Percentiles rank a stretch among this genome's conserved stretches.
Conservation (phyloP, 2,888 invertebrate species). For the Dolichopus griseipennis region DNA sequence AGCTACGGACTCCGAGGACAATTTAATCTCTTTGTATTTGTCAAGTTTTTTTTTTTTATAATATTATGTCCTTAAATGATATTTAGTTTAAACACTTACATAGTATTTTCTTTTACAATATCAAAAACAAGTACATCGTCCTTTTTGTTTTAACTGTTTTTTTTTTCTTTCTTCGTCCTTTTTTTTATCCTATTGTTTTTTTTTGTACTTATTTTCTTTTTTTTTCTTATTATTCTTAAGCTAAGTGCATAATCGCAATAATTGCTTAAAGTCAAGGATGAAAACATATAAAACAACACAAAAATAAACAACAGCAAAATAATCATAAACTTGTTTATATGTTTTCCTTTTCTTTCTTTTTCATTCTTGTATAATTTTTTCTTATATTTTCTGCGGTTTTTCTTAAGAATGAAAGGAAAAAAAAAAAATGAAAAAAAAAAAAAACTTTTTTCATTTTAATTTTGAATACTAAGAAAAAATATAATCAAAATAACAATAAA, state of each 20-base stretch:
- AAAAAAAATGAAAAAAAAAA: neutral
- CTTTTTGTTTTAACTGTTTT: too few relatives aligned
- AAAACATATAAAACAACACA: constrained; percentile 13
- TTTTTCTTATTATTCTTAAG: constrained; percentile 10
- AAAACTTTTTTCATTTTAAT: constrained; percentile 1
- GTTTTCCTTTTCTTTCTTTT: neutral
- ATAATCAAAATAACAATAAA: neutral
- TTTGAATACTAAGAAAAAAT: neutral
- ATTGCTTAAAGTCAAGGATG: constrained; percentile 31
- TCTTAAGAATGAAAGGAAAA: neutral
- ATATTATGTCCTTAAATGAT: constrained; percentile 13
- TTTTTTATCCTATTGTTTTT: neutral
- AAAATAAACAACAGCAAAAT: neutral
- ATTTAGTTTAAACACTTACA: too few relatives aligned
- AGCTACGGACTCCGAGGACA: too few relatives aligned
- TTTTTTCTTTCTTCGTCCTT: too few relatives aligned
- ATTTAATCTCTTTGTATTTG: too few relatives aligned
- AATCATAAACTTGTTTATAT: neutral
- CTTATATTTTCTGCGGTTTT: neutral
- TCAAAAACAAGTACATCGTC: neutral
- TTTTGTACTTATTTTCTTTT: neutral
- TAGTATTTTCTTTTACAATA: neutral
- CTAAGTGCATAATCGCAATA: constrained; percentile 25
- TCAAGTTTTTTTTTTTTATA: too few relatives aligned
- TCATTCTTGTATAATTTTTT: neutral